Percentiles rank a stretch among this genome's conserved stretches.
Evolutionary conservation across 1,140 invertebrate genomes (phyloP).

Genomic region (Plectus sambesii): DNA sequence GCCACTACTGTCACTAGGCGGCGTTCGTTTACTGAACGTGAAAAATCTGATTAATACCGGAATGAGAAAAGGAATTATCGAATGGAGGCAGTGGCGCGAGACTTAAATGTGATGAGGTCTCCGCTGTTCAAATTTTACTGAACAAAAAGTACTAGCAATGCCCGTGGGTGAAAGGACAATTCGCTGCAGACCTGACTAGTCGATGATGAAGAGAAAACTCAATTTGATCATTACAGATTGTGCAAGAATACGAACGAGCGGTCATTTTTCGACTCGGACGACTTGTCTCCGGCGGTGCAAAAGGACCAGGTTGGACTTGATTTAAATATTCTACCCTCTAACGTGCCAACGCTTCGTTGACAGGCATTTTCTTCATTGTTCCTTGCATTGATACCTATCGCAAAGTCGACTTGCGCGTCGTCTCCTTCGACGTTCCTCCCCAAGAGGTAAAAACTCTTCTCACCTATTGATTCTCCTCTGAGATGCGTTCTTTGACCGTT

Average conservation of each 20-base stretch:
- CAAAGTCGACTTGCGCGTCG: constrained; percentile 54
- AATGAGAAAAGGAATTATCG: no score
- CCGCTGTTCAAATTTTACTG: no score
- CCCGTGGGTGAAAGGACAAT: no score
- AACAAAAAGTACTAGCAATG: no score
- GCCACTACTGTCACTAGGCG: no score
- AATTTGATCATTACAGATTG: constrained; percentile 69
- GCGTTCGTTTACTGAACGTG: no score
- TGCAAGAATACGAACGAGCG: constrained; percentile 76
- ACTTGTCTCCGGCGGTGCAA: constrained; percentile 72
- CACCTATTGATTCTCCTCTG: no score
- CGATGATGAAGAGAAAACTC: no score
- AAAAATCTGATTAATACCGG: no score
- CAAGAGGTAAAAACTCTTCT: constrained; percentile 56
- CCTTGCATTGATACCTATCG: constrained; percentile 54
- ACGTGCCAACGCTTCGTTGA: constrained; percentile 8
- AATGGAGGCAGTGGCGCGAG: no score
- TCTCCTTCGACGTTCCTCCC: constrained; percentile 55
- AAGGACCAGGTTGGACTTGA: constrained; percentile 56
- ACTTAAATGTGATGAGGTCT: no score
- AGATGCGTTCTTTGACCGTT: no score
- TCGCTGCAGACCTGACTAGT: constrained; percentile 13
- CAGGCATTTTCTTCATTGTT: constrained; percentile 57
- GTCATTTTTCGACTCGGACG: constrained; percentile 77
- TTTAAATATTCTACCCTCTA: background rate